A percentile compares a stretch with the other conserved stretches of the same genome.
Evolutionary conservation across 2,888 invertebrate species (phyloP).

Genomic region (Archips xylosteana): DNA sequence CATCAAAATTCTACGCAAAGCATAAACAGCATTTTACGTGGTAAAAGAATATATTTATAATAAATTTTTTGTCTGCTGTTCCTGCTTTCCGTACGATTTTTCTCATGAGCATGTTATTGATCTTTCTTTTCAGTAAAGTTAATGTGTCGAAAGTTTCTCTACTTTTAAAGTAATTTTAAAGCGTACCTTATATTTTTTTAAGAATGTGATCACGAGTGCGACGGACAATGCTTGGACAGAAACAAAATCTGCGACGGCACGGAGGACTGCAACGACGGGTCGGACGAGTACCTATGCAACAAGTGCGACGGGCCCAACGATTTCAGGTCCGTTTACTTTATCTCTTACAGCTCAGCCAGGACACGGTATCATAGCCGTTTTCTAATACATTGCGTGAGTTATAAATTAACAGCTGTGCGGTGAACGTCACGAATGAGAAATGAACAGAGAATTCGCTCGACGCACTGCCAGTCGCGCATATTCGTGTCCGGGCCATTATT

Average conservation of each 20-base stretch:
- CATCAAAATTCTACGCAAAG: neutral
- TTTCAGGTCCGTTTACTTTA: slow-evolving; percentile 63
- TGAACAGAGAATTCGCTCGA: neutral
- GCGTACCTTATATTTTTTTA: slow-evolving; percentile 64
- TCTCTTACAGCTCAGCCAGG: neutral
- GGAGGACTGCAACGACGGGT: slow-evolving; percentile 86
- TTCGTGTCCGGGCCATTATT: too few relatives aligned
- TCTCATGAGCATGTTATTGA: neutral
- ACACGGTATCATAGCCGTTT: neutral
- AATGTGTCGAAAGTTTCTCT: neutral
- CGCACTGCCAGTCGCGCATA: too few relatives aligned
- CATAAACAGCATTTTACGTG: neutral
- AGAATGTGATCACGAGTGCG: slow-evolving; percentile 73
- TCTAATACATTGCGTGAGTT: neutral
- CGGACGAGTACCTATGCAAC: slow-evolving; percentile 81
- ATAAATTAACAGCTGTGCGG: neutral
- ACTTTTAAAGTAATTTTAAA: slow-evolving; percentile 16
- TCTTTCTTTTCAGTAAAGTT: neutral
- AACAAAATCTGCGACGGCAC: slow-evolving; percentile 85
- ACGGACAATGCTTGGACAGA: slow-evolving; percentile 87
- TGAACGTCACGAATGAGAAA: neutral
- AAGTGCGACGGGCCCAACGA: slow-evolving; percentile 67
- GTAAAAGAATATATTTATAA: neutral
- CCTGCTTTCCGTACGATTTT: neutral
- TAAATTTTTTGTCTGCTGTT: neutral